Percentiles rank a stretch among this genome's conserved stretches.
phyloP scores from a whole-genome alignment of 2,113 vertebrate species.

The Empidonax traillii region DNA sequence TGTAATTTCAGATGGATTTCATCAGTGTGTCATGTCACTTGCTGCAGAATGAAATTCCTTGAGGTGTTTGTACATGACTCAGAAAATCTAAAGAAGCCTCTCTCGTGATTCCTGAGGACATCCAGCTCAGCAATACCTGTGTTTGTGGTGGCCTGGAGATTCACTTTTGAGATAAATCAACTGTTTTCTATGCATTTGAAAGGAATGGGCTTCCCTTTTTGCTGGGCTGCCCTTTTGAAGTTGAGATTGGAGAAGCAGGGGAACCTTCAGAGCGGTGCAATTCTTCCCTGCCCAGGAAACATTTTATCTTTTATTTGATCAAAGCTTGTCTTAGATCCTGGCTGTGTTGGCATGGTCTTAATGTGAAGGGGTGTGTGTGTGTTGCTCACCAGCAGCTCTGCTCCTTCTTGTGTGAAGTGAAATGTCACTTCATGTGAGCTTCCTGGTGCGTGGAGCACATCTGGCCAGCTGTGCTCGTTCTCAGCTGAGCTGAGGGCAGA shows the following conservation, averaged over 20 bases:
- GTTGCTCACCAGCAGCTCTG: neutral
- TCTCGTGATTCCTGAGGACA: neutral
- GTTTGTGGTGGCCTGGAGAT: neutral
- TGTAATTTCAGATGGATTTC: constrained; percentile 15
- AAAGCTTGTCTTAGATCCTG: neutral
- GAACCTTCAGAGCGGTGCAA: neutral
- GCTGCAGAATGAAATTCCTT: constrained; percentile 14
- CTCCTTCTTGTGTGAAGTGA: neutral
- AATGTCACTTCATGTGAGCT: neutral
- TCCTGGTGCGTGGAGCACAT: neutral
- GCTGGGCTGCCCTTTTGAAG: neutral
- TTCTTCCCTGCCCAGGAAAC: neutral
- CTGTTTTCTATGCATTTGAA: neutral
- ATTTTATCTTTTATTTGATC: neutral
- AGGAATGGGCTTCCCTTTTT: neutral
- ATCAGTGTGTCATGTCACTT: neutral
- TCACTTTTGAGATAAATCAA: neutral
- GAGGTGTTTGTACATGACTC: neutral
- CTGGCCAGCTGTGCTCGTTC: neutral
- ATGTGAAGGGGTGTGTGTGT: accelerated
- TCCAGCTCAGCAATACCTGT: neutral
- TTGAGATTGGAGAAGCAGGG: accelerated
- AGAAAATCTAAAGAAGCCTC: neutral
- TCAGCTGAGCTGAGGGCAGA: neutral
- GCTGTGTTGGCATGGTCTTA: accelerated